These are phyloP conservation scores for Canis aureus DNA, from an alignment of 2,113 vertebrate species.

Conservation along the genomic window DNA sequence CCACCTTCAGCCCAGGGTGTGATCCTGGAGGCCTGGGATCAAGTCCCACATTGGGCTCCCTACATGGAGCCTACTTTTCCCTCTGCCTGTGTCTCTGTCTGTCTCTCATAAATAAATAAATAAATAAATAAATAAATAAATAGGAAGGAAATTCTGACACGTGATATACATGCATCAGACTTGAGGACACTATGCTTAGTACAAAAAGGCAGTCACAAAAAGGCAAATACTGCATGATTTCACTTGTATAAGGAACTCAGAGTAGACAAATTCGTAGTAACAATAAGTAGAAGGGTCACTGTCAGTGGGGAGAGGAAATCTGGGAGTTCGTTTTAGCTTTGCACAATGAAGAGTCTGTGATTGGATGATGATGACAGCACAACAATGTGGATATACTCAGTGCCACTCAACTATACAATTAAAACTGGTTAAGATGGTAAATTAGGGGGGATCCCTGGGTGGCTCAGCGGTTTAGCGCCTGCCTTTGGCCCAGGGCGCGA, in stretches of 20 bases:
- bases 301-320: not conserved
- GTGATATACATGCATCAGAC: not conserved
- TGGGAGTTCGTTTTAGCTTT: not conserved
- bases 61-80: too few relatives aligned
- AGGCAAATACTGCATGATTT: not conserved
- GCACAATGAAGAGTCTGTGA: not conserved
- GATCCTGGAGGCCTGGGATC: too few relatives aligned
- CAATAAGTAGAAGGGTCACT: not conserved
- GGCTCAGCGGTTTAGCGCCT: too few relatives aligned
- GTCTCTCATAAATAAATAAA: too few relatives aligned
- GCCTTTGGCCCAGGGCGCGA: too few relatives aligned
- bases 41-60: too few relatives aligned
- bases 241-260: not conserved
- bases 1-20: too few relatives aligned
- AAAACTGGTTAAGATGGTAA: not conserved
- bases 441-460: not conserved
- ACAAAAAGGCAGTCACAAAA: not conserved
- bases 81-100: too few relatives aligned
- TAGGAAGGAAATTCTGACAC: not conserved
- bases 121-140: not conserved
- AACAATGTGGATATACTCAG: not conserved
- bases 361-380: not conserved
- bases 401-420: not conserved
- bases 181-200: not conserved
- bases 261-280: not conserved